These are phyloP conservation scores for Columba livia DNA, from an alignment of 2,113 vertebrate genomes.

Conservation along the genomic window DNA sequence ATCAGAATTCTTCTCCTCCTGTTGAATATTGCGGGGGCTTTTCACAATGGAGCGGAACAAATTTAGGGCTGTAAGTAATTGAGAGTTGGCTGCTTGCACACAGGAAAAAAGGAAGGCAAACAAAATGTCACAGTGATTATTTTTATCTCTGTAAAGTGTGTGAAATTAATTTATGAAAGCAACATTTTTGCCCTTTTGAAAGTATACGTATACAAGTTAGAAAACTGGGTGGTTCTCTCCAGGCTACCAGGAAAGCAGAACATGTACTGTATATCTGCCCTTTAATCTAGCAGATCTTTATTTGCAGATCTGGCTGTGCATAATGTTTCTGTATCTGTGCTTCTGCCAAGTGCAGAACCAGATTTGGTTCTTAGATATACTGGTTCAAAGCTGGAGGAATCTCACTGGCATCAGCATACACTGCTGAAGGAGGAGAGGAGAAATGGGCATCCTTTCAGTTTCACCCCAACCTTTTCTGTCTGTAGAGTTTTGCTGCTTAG, in stretches of 20 bases:
- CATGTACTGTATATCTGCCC: slow-evolving; percentile 62
- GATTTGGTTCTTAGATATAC: slow-evolving; percentile 30
- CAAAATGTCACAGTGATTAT: slow-evolving; percentile 70
- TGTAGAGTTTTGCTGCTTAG: not conserved
- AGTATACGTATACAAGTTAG: slow-evolving; percentile 52
- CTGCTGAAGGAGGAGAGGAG: not conserved
- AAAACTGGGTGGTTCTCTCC: slow-evolving; percentile 66
- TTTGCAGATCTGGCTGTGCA: slow-evolving; percentile 55
- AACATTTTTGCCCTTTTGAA: slow-evolving; percentile 69
- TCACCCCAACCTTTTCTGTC: not conserved
- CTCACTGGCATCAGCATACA: not conserved
- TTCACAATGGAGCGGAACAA: slow-evolving; percentile 65
- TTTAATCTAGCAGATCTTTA: slow-evolving; percentile 66
- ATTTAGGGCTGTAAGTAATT: slow-evolving; percentile 69
- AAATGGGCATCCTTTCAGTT: not conserved
- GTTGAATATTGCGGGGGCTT: slow-evolving; percentile 67
- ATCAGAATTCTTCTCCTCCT: slow-evolving; percentile 58
- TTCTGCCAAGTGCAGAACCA: slow-evolving; percentile 53
- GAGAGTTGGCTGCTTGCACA: slow-evolving; percentile 66
- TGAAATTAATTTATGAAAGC: slow-evolving; percentile 71
- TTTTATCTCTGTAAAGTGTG: slow-evolving; percentile 65
- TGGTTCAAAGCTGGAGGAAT: slow-evolving; percentile 30
- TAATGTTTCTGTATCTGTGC: slow-evolving; percentile 31
- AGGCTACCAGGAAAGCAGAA: slow-evolving; percentile 63
- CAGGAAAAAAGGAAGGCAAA: slow-evolving; percentile 67